Evolutionary conservation across 2,797 vertebrate species (phyloP).

Genomic region (Thamnophis elegans): DNA sequence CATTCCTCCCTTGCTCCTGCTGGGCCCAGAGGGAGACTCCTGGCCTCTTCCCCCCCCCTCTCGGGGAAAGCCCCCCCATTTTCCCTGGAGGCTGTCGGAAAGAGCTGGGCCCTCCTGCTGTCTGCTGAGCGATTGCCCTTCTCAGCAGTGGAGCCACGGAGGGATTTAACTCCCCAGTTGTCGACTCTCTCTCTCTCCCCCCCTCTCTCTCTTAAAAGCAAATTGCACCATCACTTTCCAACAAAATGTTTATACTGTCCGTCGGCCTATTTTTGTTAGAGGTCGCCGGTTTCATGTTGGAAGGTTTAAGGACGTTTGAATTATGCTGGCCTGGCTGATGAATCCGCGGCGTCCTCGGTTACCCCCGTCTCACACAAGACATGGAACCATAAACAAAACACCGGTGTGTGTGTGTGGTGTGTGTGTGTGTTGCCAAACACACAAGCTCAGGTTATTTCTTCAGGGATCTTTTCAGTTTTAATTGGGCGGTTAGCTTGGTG

Average conservation of each 20-base stretch:
- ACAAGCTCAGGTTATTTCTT: background rate
- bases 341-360: background rate
- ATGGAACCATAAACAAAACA: background rate
- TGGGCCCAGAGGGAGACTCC: background rate
- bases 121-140: background rate
- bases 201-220: background rate
- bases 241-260: background rate
- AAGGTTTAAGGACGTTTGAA: background rate
- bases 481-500: background rate
- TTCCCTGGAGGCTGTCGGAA: background rate
- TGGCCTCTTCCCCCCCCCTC: background rate
- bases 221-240: background rate
- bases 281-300: background rate
- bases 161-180: background rate
- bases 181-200: no score
- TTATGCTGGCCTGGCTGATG: background rate
- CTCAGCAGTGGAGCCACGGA: background rate
- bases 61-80: background rate
- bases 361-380: background rate
- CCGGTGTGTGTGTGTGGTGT: background rate
- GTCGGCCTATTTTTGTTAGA: background rate
- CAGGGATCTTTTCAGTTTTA: background rate
- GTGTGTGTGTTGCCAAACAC: background rate
- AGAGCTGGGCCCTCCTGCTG: background rate
- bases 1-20: background rate